phyloP scores from a whole-genome alignment of 2,113 vertebrate genomes.

The Tringa solitaria region DNA sequence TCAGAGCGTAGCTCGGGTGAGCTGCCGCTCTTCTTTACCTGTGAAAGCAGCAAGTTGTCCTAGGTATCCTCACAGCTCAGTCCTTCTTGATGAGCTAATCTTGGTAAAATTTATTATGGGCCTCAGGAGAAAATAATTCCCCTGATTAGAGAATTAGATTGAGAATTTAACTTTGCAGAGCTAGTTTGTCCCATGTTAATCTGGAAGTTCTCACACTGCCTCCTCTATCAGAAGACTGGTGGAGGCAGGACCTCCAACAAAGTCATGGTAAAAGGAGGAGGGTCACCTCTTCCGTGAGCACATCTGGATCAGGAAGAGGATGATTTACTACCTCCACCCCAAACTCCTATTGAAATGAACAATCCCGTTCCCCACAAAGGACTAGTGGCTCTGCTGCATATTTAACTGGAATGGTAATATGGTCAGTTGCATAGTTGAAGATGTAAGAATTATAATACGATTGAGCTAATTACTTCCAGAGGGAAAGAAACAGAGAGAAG shows the following conservation, averaged over 20 bases:
- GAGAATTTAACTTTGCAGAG: neutral
- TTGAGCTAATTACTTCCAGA: constrained; percentile 40
- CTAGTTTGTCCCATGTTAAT: neutral
- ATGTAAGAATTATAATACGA: neutral
- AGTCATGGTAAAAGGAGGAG: neutral
- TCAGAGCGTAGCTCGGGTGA: neutral
- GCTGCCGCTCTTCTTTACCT: neutral
- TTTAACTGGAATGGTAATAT: neutral
- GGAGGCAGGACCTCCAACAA: neutral
- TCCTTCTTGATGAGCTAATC: neutral
- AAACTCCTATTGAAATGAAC: neutral
- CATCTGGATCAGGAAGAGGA: neutral
- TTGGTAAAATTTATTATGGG: neutral
- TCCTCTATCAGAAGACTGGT: neutral
- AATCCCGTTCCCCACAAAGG: neutral
- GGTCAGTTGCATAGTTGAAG: neutral
- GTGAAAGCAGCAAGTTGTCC: neutral
- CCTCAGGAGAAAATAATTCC: neutral
- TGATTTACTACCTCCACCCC: neutral
- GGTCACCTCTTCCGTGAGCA: neutral
- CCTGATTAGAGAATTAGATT: neutral
- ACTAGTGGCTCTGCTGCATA: neutral
- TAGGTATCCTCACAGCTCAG: neutral
- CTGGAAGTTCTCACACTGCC: neutral
- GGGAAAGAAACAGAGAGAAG: neutral